phyloP scores from a whole-genome alignment of 1,140 invertebrate species.

The Drosophila navojoa region DNA sequence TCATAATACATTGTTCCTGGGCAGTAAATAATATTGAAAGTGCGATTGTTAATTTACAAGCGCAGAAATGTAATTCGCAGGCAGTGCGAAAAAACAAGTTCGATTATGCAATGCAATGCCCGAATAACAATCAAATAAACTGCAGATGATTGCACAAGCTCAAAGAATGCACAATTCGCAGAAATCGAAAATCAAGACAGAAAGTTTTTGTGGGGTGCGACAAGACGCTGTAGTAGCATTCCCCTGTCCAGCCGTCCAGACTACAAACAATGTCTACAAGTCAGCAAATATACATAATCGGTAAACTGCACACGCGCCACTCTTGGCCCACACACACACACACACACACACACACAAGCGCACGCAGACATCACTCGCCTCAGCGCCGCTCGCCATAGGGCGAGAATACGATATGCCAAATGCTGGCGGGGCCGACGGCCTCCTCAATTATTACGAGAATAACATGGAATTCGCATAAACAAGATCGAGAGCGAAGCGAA shows the following conservation, averaged over 20 bases:
- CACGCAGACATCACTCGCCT: neutral
- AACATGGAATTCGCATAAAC: conserved; percentile 65
- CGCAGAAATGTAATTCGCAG: conserved; percentile 22
- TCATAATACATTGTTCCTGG: neutral
- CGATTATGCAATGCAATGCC: conserved; percentile 35
- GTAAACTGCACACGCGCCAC: conserved; percentile 70
- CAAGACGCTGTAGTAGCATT: conserved; percentile 12
- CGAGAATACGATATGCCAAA: conserved; percentile 63
- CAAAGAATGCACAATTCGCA: conserved; percentile 42
- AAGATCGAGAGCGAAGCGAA: conserved; percentile 35
- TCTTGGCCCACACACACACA: conserved; percentile 9
- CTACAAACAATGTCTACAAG: conserved; percentile 44
- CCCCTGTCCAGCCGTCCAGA: conserved; percentile 11
- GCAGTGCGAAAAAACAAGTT: conserved; percentile 23
- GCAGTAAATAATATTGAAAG: conserved; percentile 20
- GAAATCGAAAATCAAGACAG: conserved; percentile 14
- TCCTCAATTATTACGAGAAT: conserved; percentile 62
- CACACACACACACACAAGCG: neutral
- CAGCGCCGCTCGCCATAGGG: neutral
- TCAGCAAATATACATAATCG: conserved; percentile 60
- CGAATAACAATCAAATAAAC: conserved; percentile 8
- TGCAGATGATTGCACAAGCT: conserved; percentile 37
- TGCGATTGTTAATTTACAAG: conserved; percentile 4
- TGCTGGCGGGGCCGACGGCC: conserved; percentile 63
- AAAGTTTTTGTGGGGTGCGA: conserved; percentile 5